These are phyloP conservation scores for Pampus argenteus DNA, from an alignment of 2,797 vertebrate species.

Conservation along the genomic window DNA sequence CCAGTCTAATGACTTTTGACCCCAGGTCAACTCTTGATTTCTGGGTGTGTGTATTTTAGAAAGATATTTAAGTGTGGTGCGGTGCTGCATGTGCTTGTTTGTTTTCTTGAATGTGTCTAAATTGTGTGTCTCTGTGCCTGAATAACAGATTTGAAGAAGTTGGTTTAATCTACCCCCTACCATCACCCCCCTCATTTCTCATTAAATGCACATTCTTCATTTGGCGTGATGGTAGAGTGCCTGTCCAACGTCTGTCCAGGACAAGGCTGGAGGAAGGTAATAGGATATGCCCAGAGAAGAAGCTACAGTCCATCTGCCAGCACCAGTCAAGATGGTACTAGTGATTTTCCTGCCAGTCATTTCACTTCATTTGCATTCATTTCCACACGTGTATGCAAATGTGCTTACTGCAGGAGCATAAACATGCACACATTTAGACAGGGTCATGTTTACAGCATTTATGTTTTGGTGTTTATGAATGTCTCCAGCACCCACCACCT, in stretches of 20 bases:
- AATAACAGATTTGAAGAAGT: constrained; percentile 65
- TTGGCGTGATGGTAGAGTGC: constrained; percentile 72
- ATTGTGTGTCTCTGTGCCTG: constrained; percentile 42
- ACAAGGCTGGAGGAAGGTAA: constrained; percentile 56
- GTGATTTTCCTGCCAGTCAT: constrained; percentile 44
- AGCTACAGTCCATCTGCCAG: constrained; percentile 60
- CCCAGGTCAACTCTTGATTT: constrained; percentile 56
- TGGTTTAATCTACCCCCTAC: constrained; percentile 50
- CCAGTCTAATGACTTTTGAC: constrained; percentile 71
- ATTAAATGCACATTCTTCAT: constrained; percentile 68
- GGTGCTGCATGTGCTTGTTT: constrained; percentile 24
- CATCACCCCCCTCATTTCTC: constrained; percentile 41
- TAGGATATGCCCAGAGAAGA: constrained; percentile 54
- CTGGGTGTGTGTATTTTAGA: constrained; percentile 31
- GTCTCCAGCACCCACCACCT: constrained; percentile 47
- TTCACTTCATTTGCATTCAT: constrained; percentile 64
- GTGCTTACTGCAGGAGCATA: constrained; percentile 29
- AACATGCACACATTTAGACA: constrained; percentile 57
- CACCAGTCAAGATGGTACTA: constrained; percentile 42
- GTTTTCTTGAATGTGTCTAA: constrained; percentile 12
- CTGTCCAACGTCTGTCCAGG: constrained; percentile 65
- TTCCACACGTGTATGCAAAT: constrained; percentile 66
- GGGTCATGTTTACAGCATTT: constrained; percentile 40
- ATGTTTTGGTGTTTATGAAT: constrained; percentile 35
- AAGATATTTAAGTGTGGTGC: constrained; percentile 7